A percentile compares a stretch with the other conserved stretches of the same genome.
Evolutionary conservation across 2,113 vertebrate genomes (phyloP).

Genomic region (Tichodroma muraria): DNA sequence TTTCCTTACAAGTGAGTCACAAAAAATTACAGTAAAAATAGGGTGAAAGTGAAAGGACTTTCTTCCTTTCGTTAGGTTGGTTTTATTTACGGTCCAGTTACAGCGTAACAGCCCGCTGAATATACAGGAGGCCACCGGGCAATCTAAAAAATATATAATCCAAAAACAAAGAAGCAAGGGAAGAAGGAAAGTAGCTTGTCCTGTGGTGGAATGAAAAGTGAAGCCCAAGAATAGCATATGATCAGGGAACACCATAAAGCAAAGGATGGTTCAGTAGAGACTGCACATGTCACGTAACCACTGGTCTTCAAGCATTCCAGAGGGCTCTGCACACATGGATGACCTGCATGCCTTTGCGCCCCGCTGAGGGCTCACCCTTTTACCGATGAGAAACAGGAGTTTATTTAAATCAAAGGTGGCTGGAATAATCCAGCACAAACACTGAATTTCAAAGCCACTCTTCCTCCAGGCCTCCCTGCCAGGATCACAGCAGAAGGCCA

Average conservation of each 20-base stretch:
- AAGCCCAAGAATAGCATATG: neutral
- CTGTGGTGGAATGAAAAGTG: neutral
- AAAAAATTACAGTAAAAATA: neutral
- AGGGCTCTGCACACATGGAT: neutral
- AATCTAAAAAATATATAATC: neutral
- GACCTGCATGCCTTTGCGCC: rapidly evolving
- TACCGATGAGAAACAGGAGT: neutral
- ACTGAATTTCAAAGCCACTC: neutral
- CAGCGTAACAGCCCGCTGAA: neutral
- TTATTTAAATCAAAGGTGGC: neutral
- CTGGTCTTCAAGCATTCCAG: neutral
- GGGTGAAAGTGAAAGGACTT: neutral
- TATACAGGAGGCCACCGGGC: neutral
- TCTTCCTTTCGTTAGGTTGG: neutral
- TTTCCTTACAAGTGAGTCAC: neutral
- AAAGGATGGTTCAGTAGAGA: neutral
- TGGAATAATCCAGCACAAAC: neutral
- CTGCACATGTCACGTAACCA: rapidly evolving
- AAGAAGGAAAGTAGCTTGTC: neutral
- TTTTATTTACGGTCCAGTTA: neutral
- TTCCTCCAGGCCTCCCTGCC: neutral
- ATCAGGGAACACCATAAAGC: neutral
- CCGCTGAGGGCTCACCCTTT: neutral
- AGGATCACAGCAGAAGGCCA: neutral
- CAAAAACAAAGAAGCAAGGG: neutral